Evolutionary conservation across 2,113 vertebrate species (phyloP).

Genomic region (Mormyrus iriodes): DNA sequence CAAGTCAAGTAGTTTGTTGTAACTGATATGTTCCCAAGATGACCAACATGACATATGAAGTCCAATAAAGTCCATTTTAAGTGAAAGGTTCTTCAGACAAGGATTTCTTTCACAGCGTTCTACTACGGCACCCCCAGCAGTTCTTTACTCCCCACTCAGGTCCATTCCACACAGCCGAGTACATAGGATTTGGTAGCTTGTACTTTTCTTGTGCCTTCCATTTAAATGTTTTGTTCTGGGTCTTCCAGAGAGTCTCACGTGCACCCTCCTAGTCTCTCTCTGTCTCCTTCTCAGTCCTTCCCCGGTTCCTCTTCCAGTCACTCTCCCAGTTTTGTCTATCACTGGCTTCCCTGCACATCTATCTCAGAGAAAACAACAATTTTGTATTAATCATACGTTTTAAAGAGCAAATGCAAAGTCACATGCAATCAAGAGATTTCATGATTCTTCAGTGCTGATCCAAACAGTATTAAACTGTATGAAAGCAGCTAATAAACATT

Average conservation of each 20-base stretch:
- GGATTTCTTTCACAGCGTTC: not conserved
- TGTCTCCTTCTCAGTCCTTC: not conserved
- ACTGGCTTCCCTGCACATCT: not conserved
- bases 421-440: not conserved
- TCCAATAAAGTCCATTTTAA: not conserved
- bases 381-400: not conserved
- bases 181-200: slow-evolving; percentile 3
- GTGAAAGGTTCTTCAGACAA: not conserved
- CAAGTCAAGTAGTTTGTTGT: too few species aligned
- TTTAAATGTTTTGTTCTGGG: not conserved
- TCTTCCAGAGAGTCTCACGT: not conserved
- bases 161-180: slow-evolving; percentile 40
- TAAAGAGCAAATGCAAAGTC: not conserved
- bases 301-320: not conserved
- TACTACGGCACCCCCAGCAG: not conserved
- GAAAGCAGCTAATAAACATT: not conserved
- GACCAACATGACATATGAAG: not conserved
- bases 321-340: not conserved
- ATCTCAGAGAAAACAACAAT: not conserved
- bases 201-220: not conserved
- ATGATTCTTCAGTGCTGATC: not conserved
- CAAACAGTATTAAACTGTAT: not conserved
- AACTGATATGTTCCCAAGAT: not conserved
- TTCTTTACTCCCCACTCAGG: slow-evolving; percentile 43
- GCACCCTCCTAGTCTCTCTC: not conserved